Base-by-base conservation (phyloP, 2,888 invertebrate species). In the Neoitamus cyanurus region DNA sequence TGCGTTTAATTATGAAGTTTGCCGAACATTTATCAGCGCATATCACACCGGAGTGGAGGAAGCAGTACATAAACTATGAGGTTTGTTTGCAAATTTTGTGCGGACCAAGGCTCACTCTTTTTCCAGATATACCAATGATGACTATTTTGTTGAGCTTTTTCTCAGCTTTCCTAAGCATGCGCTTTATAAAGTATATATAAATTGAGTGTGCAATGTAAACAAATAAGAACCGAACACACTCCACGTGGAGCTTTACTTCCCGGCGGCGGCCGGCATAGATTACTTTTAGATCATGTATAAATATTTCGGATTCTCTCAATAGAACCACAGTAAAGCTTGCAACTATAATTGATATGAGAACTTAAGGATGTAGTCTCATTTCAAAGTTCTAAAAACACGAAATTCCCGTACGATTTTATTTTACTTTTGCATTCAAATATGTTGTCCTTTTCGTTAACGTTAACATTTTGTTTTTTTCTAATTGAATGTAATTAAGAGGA, bases 31-130 rank as follows among this genome's bases (percentile, higher is more conserved):
- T 97, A 86, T 93, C 95, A 48, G 96, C 97, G 48, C 97, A 97
- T 89, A 96, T 97, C 87, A 97, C 97, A 84, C 97, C 97, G 85
- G 97, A 97, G 93, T 97, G 97, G 97, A 93, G 97, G 87, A 97
- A 97, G 90, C 97, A 97, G 90, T 97, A 94, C 87, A 94, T 95
- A 88, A 94, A 93, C 90, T 95, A 95, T 92, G 94, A 95, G 93
- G 95, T 94, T 89, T 87, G 85, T 86, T 36, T n/a, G 11, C 30
- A 34, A 36, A 34, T 34, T 73, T 15, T 34, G 9, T 37, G 46
- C 4, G 15, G 15, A 46, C n/a, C n/a, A 2, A 15, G 48, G 13
- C 15, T 78, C 42, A 82, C 11, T 68, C 37, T 37, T 13, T 46
- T 46, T 15, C 28, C 13, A 83, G 7, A 13, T 83, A 30, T 37